A percentile compares a stretch with the other conserved stretches of the same genome.
Evolutionary conservation across 2,113 vertebrate species (phyloP).

Genomic region (Heptranchias perlo): DNA sequence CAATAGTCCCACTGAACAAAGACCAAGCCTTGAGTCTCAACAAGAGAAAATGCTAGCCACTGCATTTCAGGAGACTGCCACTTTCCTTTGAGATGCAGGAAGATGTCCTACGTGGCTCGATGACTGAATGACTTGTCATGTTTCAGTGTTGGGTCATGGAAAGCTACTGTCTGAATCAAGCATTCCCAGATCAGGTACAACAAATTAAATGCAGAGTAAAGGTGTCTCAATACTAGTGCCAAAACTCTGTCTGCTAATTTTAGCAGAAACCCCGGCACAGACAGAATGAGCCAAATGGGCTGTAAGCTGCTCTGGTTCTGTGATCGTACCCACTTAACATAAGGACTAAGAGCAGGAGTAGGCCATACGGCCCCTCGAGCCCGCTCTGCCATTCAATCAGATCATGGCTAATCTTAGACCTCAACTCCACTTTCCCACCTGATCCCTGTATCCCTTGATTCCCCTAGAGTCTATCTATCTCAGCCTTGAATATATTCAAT

Average conservation of each 20-base stretch:
- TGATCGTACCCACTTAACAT: no score
- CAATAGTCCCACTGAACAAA: neutral
- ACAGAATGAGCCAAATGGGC: neutral
- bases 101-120: no score
- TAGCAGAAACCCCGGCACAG: neutral
- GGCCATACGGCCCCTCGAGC: no score
- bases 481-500: no score
- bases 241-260: neutral
- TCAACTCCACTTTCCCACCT: no score
- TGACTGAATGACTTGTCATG: neutral
- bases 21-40: neutral
- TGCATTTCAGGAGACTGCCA: neutral
- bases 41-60: neutral
- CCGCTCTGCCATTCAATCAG: no score
- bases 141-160: neutral
- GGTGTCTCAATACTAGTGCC: neutral
- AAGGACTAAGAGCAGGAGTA: no score
- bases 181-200: neutral
- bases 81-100: neutral
- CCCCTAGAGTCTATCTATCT: no score
- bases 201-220: neutral
- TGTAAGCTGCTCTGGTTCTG: neutral
- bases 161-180: neutral
- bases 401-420: no score
- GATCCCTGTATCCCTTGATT: no score